Percentiles rank a stretch among this genome's conserved stretches.
phyloP scores from a whole-genome alignment of 2,113 vertebrate genomes.

The Pavo muticus region DNA sequence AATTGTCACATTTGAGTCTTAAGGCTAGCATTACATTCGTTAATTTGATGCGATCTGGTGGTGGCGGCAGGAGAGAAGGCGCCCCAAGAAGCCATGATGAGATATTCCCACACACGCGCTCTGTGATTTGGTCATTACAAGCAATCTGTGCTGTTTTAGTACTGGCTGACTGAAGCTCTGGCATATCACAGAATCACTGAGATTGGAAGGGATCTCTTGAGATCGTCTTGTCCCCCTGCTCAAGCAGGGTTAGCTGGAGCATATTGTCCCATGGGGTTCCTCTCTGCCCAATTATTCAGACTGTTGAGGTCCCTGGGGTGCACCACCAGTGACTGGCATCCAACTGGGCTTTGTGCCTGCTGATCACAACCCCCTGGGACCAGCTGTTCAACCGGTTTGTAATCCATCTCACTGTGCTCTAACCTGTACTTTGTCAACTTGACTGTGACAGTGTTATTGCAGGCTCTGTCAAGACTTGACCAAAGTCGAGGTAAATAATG shows the following conservation, averaged over 20 bases:
- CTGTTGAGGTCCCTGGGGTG: not conserved
- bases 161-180: not conserved
- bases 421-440: not conserved
- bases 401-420: not conserved
- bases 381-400: not conserved
- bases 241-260: not conserved
- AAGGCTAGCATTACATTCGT: not conserved
- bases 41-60: not conserved
- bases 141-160: not conserved
- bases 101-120: not conserved
- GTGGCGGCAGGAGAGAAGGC: not conserved
- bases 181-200: not conserved
- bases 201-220: not conserved
- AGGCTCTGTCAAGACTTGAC: not conserved
- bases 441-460: not conserved
- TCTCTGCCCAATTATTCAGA: not conserved
- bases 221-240: not conserved
- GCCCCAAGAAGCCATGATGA: not conserved
- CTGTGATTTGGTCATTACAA: not conserved
- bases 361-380: not conserved
- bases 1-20: not conserved
- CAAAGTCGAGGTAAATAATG: not conserved
- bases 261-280: not conserved
- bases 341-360: not conserved
- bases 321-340: not conserved